These are phyloP conservation scores for Molossus molossus DNA, from an alignment of 2,797 vertebrate genomes.

Conservation along the genomic window DNA sequence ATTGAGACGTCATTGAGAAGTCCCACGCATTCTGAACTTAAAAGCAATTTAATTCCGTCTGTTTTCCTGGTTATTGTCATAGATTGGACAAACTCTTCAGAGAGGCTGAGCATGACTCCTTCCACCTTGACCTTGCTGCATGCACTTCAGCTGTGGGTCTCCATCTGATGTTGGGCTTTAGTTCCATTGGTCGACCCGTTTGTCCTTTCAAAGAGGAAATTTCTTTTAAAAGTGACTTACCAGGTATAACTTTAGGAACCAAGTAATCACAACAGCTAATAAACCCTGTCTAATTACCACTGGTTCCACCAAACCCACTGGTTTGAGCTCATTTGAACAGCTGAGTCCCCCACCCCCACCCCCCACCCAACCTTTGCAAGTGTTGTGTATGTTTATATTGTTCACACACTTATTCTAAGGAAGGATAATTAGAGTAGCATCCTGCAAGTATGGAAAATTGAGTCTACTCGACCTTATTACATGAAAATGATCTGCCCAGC, in stretches of 20 bases:
- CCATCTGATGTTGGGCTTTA: background rate
- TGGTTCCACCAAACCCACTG: background rate
- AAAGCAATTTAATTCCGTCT: background rate
- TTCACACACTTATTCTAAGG: fast-evolving
- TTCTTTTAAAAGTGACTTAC: background rate
- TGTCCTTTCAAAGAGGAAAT: background rate
- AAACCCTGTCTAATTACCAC: background rate
- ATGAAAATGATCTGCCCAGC: background rate
- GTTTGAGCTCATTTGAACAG: background rate
- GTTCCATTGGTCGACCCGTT: background rate
- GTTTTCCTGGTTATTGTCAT: background rate
- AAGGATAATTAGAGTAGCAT: background rate
- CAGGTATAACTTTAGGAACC: background rate
- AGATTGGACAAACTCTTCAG: background rate
- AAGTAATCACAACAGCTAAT: background rate
- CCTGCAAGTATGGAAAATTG: background rate
- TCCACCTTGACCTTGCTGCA: background rate
- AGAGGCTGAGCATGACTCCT: background rate
- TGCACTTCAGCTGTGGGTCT: background rate
- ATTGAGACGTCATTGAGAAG: background rate
- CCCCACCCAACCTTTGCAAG: background rate
- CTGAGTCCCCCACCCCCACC: background rate
- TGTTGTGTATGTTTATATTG: fast-evolving
- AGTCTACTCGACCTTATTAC: background rate
- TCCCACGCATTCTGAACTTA: background rate